These are phyloP conservation scores for Rhadinocentrus ornatus DNA, from an alignment of 2,797 vertebrate species.

Conservation along the genomic window DNA sequence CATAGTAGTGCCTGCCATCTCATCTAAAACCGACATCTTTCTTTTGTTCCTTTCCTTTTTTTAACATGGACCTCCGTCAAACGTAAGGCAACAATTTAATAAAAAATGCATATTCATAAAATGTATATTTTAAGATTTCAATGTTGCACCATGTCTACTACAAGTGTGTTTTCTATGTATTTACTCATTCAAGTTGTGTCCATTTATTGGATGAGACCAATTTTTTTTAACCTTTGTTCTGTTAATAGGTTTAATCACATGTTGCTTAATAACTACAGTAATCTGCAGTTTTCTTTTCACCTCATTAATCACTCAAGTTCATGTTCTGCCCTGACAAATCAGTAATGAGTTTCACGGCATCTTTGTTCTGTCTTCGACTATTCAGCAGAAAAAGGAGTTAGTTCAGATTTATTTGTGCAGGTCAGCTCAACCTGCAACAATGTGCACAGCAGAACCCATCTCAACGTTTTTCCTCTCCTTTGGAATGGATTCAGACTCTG, in stretches of 20 bases:
- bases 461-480: neutral
- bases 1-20: neutral
- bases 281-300: neutral
- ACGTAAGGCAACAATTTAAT: too few species aligned
- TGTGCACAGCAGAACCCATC: neutral
- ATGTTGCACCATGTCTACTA: neutral
- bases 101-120: too few species aligned
- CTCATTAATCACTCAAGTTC: neutral
- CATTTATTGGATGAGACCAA: neutral
- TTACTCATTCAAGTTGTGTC: neutral
- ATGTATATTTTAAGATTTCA: neutral
- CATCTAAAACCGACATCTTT: too few species aligned
- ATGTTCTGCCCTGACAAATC: constrained; percentile 1
- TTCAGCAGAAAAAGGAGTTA: neutral
- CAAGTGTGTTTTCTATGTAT: neutral
- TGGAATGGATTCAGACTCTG: neutral
- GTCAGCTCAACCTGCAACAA: neutral
- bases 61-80: too few species aligned
- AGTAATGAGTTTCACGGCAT: neutral
- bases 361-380: neutral
- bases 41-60: too few species aligned
- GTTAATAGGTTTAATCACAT: neutral
- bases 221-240: too few species aligned
- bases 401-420: neutral
- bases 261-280: neutral